These are phyloP conservation scores for Nothocercus nigrocapillus DNA, from an alignment of 2,113 vertebrate genomes.

Conservation along the genomic window DNA sequence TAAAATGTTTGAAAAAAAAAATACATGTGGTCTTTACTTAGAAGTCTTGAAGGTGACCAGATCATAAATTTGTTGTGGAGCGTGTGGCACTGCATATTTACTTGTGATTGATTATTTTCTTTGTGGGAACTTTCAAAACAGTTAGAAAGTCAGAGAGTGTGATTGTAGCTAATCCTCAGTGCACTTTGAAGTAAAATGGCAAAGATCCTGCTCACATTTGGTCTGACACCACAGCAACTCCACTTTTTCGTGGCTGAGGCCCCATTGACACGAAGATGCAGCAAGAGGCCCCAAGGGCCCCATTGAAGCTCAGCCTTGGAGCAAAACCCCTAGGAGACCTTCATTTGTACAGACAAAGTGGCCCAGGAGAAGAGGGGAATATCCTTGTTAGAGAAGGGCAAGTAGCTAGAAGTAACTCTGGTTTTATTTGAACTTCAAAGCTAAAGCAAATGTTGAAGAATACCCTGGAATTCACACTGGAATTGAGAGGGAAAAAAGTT, in stretches of 20 bases:
- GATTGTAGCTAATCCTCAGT: fast-evolving
- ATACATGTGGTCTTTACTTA: background rate
- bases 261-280: background rate
- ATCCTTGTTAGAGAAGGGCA: background rate
- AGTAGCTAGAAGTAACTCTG: background rate
- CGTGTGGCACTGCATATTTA: background rate
- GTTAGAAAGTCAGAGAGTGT: background rate
- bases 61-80: background rate
- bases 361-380: background rate
- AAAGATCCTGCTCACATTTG: background rate
- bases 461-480: background rate
- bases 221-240: background rate
- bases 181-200: background rate
- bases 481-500: background rate
- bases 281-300: background rate
- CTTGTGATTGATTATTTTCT: background rate
- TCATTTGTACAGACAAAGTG: background rate
- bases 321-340: background rate
- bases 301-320: background rate
- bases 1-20: conserved; percentile 8
- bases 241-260: background rate
- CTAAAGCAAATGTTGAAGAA: background rate
- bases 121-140: background rate
- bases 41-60: background rate
- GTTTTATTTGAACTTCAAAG: conserved; percentile 5